phyloP scores from a whole-genome alignment of 2,797 vertebrate species.

The Rhabdophis nuchalis region DNA sequence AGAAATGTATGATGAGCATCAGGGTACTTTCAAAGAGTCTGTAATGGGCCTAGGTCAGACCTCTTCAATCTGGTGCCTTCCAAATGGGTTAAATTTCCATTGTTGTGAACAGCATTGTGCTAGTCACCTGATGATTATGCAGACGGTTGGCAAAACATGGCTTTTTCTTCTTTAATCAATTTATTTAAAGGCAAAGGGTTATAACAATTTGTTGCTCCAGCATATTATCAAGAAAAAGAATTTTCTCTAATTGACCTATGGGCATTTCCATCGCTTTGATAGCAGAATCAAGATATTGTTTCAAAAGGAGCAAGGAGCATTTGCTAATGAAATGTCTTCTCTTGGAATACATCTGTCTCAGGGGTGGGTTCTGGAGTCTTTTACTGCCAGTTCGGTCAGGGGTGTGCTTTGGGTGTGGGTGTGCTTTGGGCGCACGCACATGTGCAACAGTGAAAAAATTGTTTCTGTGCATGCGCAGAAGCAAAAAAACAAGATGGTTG shows the following conservation, averaged over 20 bases:
- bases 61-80: background rate
- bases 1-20: background rate
- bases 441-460: no score
- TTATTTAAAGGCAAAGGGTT: background rate
- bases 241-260: background rate
- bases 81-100: background rate
- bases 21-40: background rate
- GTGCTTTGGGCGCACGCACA: no score
- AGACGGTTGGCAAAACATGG: background rate
- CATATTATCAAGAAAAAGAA: background rate
- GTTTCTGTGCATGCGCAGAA: no score
- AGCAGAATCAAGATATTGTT: background rate
- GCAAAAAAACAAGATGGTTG: no score
- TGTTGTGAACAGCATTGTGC: background rate
- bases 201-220: constrained; percentile 9
- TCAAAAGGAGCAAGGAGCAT: background rate
- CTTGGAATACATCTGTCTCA: background rate
- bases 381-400: no score
- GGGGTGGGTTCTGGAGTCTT: no score
- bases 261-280: constrained; percentile 6
- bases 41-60: background rate
- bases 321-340: constrained; percentile 11
- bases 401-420: no score
- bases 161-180: constrained; percentile 5
- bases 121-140: background rate